Conservation (phyloP, 2,797 vertebrate species). For the Bufotes viridis region DNA sequence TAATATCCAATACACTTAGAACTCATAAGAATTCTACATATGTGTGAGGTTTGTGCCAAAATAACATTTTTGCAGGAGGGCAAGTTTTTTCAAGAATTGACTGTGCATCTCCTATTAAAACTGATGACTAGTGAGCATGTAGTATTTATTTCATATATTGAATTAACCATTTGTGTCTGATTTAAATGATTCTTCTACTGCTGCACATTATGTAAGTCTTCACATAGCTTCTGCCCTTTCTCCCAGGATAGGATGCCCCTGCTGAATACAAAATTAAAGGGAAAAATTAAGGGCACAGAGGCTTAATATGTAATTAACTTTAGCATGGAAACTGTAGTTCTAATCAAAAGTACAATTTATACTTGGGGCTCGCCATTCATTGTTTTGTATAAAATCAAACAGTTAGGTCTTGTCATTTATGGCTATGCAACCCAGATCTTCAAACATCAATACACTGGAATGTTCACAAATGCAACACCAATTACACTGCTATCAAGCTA, state of each 20-base stretch:
- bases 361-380: neutral
- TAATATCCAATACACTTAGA: constrained; percentile 58
- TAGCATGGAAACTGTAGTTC: neutral
- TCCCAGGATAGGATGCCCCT: neutral
- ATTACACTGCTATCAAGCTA: neutral
- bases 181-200: neutral
- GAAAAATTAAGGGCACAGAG: neutral
- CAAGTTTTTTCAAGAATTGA: neutral
- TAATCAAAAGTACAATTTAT: no score
- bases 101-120: neutral
- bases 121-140: neutral
- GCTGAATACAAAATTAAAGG: neutral
- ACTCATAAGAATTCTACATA: constrained; percentile 18
- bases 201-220: neutral
- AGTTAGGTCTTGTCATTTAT: neutral
- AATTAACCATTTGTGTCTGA: neutral
- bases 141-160: neutral
- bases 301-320: neutral
- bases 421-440: neutral
- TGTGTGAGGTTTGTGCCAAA: constrained; percentile 14
- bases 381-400: neutral
- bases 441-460: no score
- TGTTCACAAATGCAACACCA: no score
- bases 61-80: constrained; percentile 14
- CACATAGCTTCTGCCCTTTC: neutral